Base-by-base conservation (phyloP, 37 sponge, comb jelly and placozoan genomes). In the Spongia lamella region DNA sequence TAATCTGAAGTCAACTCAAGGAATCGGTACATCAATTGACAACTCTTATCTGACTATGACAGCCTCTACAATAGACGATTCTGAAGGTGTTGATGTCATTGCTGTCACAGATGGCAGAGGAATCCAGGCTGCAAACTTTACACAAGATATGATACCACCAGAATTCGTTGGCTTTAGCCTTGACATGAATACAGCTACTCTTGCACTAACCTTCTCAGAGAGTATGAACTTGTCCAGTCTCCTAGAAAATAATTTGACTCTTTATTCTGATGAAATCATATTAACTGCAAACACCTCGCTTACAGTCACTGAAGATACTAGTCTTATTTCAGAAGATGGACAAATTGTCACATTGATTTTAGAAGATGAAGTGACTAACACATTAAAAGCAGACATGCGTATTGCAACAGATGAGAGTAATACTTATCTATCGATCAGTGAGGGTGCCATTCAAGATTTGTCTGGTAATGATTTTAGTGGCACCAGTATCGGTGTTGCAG, bases 81-180 rank as follows among this genome's bases (percentile, higher is more conserved):
- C 83, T 14, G 66, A 58, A n/a, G 77, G 77, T 7, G 81, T 84
- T 31, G 92, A 91, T 62, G 89, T 91, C 27, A 64, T 85, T 20
- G 85, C 96, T 38, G 77, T 91, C 66, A 91, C 96, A 11, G 86
- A 79, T 53, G 84, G 83, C 1, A 84, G 82, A 60, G 91, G 86
- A 16, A 47, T 81, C 6, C 67, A 76, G 64, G 92, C 62, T 14
- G 74, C 15, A 25, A 71, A 80, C 38, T 90, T 94, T 51, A 79
- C 68, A 25, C 61, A 59, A 20, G 95, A 94, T 59, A 73, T 69
- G 25, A 58, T 68, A 17, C 73, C 83, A 57, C 95, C 95, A 21
- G 39, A 17, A 17, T 74, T 94, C 15, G 30, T 32, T 6, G 71
- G 70, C 13, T 90, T 94, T 58, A 63, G 87, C 26, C 52, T 94